phyloP scores from a whole-genome alignment of 2,888 invertebrate species.

The Phasia obesa region DNA sequence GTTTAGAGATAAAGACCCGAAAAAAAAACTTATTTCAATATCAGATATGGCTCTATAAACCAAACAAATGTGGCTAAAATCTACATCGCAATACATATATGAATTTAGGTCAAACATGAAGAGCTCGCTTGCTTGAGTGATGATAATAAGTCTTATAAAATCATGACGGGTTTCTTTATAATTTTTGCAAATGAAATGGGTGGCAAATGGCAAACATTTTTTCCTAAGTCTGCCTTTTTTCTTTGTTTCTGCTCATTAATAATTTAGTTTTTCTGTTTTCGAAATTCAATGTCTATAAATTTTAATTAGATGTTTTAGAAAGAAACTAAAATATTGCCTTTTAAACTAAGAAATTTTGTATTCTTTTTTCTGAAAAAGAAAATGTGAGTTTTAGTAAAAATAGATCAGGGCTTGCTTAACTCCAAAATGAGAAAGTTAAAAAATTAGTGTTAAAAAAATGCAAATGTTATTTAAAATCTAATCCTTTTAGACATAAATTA shows the following conservation, averaged over 20 bases:
- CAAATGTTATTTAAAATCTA: not conserved
- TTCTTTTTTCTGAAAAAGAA: no score
- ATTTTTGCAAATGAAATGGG: constrained; percentile 53
- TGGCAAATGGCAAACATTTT: constrained; percentile 12
- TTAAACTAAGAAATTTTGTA: not conserved
- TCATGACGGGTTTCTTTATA: constrained; percentile 43
- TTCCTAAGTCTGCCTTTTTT: constrained; percentile 22
- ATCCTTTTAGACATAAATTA: not conserved
- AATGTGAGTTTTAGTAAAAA: not conserved
- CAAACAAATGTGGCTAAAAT: constrained; percentile 32
- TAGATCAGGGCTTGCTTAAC: no score
- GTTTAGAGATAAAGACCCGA: constrained; percentile 55
- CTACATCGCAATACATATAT: constrained; percentile 42
- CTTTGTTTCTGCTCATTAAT: constrained; percentile 5
- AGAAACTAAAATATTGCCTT: constrained; percentile 9
- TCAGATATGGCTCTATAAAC: constrained; percentile 44
- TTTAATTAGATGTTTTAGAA: constrained; percentile 28
- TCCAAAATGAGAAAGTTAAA: not conserved
- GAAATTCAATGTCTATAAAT: constrained; percentile 23
- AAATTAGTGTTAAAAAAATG: not conserved
- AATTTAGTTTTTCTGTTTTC: constrained; percentile 28
- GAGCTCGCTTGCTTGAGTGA: constrained; percentile 41
- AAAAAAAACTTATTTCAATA: constrained; percentile 21
- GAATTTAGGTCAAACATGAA: constrained; percentile 67
- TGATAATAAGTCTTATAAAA: constrained; percentile 59